Evolutionary conservation across 2,888 invertebrate genomes (phyloP), one percentile per base, ranked within the genome.

Genomic region (Oscheius sp.): DNA sequence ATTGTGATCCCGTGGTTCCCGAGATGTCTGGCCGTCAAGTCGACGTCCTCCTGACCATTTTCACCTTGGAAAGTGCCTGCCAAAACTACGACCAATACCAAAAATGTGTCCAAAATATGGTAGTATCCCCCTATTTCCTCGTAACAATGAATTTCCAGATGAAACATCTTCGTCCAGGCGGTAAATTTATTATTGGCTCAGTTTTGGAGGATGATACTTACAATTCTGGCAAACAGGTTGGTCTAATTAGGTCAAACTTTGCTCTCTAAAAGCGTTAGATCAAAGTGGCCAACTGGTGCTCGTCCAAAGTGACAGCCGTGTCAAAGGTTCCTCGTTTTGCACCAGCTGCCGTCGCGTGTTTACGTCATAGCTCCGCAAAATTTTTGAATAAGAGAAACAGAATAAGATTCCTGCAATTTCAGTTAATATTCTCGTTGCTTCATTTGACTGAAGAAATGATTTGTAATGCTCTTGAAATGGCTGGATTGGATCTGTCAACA

Each of bases 31-130:
- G 59, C 25, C 23, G 64, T 16, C 73, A 76, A 56, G 85, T 81
- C 25, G 86, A 86, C 70, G 71, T 86, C 27, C 64, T 84, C 9
- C 79, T 85, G 16, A 79, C 84, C 23, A 80, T 86, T 27, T 86
- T 86, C 77, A 86, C 86, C n/a, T 72, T 86, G 53, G 86, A 86
- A 49, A 81, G 83, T 63, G 86, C 86, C 9, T 86, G 86, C 69
- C 74, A 77, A 13, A 83, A 72, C 56, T 77, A 82, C 72, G 82
- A 83, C 9, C 81, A 86, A 74, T 86, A 86, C 71, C 59, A 66
- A 56, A 73, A 72, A 52, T 80, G 82, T 45, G 63, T 85, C 13
- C 69, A 68, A 27, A 85, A 85, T 70, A 86, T 85, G 76, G 85
- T 85, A 23, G 6, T 5, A 29, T 52, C 18, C 18, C 3, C 35